Evolutionary conservation across 2,113 vertebrate genomes (phyloP), one percentile per base, ranked within the genome.

Genomic region (Chiloscyllium plagiosum): DNA sequence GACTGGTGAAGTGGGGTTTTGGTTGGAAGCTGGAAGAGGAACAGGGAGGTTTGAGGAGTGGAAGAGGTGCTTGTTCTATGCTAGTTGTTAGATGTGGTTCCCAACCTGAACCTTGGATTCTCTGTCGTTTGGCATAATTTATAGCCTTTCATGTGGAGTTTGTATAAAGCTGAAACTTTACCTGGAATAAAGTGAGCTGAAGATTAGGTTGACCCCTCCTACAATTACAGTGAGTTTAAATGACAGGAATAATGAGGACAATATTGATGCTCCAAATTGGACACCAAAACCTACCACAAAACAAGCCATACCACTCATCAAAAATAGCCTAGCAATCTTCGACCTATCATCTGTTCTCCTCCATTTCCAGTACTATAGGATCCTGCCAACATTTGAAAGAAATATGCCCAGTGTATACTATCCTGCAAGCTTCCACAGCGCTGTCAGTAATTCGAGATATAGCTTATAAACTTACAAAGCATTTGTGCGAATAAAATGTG

Each of bases 391-490:
- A 33, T 70, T 33, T 72, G 72, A 69, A 95, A 33, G 26, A 50
- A 72, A 26, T 95, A 72, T 50, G 42, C 22, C 37, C 47, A 94
- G 29, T 47, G 37, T 37, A 47, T 19, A 24, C 72, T 76, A 52
- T 95, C 47, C 13, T 95, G 12, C 26, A 76, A 50, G 66, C 24
- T 29, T 95, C 22, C 68, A 33, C 42, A 47, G 47, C 12, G 1
- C n/a, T 93, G 42, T 95, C 68, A 52, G 29, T 70, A 52, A 95
- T 95, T 95, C 94, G 26, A 29, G 72, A 37, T 95, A 33, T 33
- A 95, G 68, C 50, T 69, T 50, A 52, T 72, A 72, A 19, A 13
- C 26, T 47, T 76, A 68, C 93, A 72, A 95, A 72, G 42, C 47
- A 17, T 52, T 76, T 95, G 47, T 94, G 66, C 47, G 92, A 69